Base-by-base conservation (phyloP, 2,888 invertebrate species). In the Lithophane ornitopus region DNA sequence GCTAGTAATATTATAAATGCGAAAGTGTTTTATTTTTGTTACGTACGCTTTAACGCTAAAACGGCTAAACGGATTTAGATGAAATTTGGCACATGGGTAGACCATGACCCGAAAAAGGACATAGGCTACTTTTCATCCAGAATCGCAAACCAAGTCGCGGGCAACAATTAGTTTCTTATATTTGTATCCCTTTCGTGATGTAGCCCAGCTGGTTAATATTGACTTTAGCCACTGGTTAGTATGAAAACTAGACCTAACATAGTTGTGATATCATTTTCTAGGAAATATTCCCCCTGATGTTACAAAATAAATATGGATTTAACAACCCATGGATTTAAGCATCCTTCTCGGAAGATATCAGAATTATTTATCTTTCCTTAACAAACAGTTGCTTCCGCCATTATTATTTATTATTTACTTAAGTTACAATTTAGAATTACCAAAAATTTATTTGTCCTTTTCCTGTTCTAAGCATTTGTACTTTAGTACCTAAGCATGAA, bases 351-450 rank as follows among this genome's bases (percentile, higher is more conserved):
- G 79, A 70, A 79, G 59, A 63, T 68, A 62, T 70, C 68, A 70
- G 44, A 70, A 69, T 83, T 70, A 75, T 82, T 73, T 82, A 79
- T 75, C 70, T 73, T 75, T 68, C 61, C 70, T 58, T 76, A 58
- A 63, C 77, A 84, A 77, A 78, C 77, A 82, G 75, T 82, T 59
- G 72, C 62, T 68, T 79, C 67, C 69, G 44, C 44, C 62, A 65
- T 71, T 61, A 69, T 67, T 70, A 72, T 82, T 71, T 61, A 69
- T 67, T 70, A 72, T 82, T 75, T 74, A 61, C 28, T 34, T 75
- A 41, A 70, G 65, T 59, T 73, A 77, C 28, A 66, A 56, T 76
- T 82, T 56, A 8, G 41, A 76, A 65, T 41, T 59, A 67, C 14
- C 11, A 49, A 19, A n/a, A 56, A 78, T 66, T 62, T 44, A 61